Percentiles rank a stretch among this genome's conserved stretches.
These are phyloP conservation scores for Microplitis demolitor DNA, from an alignment of 1,140 invertebrate genomes.

Conservation along the genomic window DNA sequence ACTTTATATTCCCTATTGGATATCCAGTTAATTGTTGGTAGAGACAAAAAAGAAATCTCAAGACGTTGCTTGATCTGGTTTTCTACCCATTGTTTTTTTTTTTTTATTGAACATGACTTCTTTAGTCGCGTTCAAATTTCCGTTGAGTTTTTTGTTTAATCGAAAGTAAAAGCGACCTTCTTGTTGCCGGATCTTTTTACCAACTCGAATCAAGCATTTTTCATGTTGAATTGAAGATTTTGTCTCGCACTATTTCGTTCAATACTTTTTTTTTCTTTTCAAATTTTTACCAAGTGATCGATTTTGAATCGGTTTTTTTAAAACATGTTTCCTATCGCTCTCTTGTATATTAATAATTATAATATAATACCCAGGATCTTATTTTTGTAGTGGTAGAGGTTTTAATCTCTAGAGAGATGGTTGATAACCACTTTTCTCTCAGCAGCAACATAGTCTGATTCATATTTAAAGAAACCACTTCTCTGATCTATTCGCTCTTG, in stretches of 20 bases:
- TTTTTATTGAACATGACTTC: slow-evolving; percentile 26
- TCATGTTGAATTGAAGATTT: background rate
- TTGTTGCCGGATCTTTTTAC: background rate
- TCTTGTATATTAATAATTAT: background rate
- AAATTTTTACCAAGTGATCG: background rate
- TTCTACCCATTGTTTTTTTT: slow-evolving; percentile 9
- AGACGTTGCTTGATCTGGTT: slow-evolving; percentile 38
- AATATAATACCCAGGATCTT: background rate
- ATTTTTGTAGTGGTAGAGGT: background rate
- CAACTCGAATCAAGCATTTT: background rate
- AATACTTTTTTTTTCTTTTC: too few species aligned
- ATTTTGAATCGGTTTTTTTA: too few species aligned
- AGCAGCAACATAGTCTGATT: slow-evolving; percentile 27
- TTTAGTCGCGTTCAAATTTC: background rate
- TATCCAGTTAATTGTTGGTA: background rate
- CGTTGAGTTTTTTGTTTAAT: background rate
- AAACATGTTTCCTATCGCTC: too few species aligned
- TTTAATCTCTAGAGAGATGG: background rate
- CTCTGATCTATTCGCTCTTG: slow-evolving; percentile 39
- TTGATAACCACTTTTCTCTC: background rate
- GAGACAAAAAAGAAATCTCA: slow-evolving; percentile 22
- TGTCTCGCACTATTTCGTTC: background rate
- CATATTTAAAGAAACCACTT: slow-evolving; percentile 46
- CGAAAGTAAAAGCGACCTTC: background rate
- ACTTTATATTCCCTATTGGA: slow-evolving; percentile 8